Percentiles rank a stretch among this genome's conserved stretches.
These are phyloP conservation scores for Polyploca ridens DNA, from an alignment of 2,888 invertebrate genomes.

Conservation along the genomic window DNA sequence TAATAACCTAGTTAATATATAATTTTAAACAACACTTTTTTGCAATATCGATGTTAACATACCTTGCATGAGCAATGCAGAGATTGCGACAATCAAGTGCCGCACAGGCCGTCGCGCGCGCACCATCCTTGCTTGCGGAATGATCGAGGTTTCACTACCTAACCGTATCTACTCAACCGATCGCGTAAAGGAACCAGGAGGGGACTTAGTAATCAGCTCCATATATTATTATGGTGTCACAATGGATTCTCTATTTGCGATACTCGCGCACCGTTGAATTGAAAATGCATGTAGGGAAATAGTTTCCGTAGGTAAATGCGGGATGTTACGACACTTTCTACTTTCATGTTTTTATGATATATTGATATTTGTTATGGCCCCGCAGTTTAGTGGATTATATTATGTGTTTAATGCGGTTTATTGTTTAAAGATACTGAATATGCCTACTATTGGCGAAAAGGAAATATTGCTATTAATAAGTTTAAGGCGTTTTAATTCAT, in stretches of 20 bases:
- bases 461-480: not conserved
- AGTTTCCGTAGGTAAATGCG: constrained; percentile 4
- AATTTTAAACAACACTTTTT: not conserved
- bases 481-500: not conserved
- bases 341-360: not conserved
- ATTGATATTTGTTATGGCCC: not conserved
- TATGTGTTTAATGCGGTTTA: not conserved
- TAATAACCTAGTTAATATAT: not conserved
- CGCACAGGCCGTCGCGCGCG: constrained; percentile 6
- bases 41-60: not conserved
- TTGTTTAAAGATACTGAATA: not conserved
- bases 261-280: not conserved
- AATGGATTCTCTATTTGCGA: not conserved
- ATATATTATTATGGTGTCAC: not conserved
- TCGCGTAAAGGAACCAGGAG: constrained; percentile 1
- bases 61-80: constrained; percentile 16
- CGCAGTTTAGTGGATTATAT: not conserved
- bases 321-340: constrained; percentile 6
- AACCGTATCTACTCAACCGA: no score
- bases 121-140: constrained; percentile 21
- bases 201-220: not conserved
- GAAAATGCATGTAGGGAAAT: not conserved
- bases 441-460: not conserved
- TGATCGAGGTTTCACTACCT: not conserved
- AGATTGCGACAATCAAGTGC: constrained; percentile 13